Evolutionary conservation across 2,888 invertebrate genomes (phyloP).

Genomic region (Aspidiotus destructor): DNA sequence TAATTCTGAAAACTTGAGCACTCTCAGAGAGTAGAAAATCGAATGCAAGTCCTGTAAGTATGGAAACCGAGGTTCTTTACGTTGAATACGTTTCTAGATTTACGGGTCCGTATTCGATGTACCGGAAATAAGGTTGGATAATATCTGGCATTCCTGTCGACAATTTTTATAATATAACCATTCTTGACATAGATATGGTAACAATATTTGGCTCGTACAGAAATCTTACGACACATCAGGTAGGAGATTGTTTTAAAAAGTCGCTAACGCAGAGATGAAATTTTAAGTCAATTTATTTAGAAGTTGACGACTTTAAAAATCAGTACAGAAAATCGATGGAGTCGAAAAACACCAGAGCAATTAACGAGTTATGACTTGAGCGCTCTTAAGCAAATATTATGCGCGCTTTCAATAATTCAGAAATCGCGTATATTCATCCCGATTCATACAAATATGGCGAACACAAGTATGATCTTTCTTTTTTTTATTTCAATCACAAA

Average conservation of each 20-base stretch:
- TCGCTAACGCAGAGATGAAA: too few relatives aligned
- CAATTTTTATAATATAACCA: conserved; percentile 48
- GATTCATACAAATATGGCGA: conserved; percentile 43
- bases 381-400: conserved; percentile 49
- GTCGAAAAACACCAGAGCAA: conserved; percentile 48
- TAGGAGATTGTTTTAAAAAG: too few relatives aligned
- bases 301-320: conserved; percentile 46
- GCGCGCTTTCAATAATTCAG: conserved; percentile 49
- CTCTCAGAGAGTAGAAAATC: too few relatives aligned
- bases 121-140: conserved; percentile 47
- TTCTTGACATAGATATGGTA: conserved; percentile 48
- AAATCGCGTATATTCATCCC: conserved; percentile 48
- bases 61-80: too few relatives aligned
- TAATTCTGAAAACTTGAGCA: too few relatives aligned
- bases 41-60: too few relatives aligned
- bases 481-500: too few relatives aligned
- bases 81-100: conserved; percentile 32
- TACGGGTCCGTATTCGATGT: conserved; percentile 43
- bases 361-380: conserved; percentile 50
- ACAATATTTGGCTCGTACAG: conserved; percentile 49
- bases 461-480: not conserved
- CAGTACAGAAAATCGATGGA: conserved; percentile 47
- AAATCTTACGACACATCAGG: conserved; percentile 43
- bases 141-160: conserved; percentile 45
- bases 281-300: conserved; percentile 29